Evolutionary conservation across 1,140 invertebrate species (phyloP).

Genomic region (Drosophila azteca): DNA sequence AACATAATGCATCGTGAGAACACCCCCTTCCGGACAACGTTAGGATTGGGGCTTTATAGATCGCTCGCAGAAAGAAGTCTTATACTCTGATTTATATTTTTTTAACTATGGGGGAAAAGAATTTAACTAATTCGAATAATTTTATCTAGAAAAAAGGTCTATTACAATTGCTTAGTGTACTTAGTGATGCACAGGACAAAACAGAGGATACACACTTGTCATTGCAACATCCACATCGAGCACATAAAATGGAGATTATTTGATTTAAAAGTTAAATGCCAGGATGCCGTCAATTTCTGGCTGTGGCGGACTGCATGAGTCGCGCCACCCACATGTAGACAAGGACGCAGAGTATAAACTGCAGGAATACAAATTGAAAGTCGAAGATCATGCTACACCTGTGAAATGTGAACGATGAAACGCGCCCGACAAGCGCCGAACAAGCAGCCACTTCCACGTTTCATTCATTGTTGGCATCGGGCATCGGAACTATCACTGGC

Average conservation of each 20-base stretch:
- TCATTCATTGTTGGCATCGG: conserved; percentile 74
- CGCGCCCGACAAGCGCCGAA: conserved; percentile 81
- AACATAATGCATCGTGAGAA: conserved; percentile 1
- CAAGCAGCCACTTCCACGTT: conserved; percentile 77
- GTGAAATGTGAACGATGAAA: conserved; percentile 71
- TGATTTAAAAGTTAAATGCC: conserved; percentile 62
- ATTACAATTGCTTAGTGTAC: conserved; percentile 12
- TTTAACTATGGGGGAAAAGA: conserved; percentile 12
- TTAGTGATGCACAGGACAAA: conserved; percentile 8
- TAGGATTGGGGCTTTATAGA: conserved; percentile 26
- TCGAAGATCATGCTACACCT: conserved; percentile 71
- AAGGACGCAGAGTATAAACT: conserved; percentile 69
- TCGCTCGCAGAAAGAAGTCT: conserved; percentile 53
- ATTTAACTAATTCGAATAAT: conserved; percentile 42
- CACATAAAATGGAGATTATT: conserved; percentile 62
- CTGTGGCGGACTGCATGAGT: conserved; percentile 18
- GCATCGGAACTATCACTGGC: conserved; percentile 27
- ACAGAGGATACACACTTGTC: conserved; percentile 17
- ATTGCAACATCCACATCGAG: conserved; percentile 40
- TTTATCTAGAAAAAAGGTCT: conserved; percentile 47
- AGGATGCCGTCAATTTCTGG: conserved; percentile 49
- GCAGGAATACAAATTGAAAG: conserved; percentile 75
- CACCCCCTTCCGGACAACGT: conserved; percentile 1
- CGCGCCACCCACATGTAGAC: conserved; percentile 66
- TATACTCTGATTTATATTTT: conserved; percentile 51